Base-by-base conservation (phyloP, 2,888 invertebrate species). In the Chesias legatella region DNA sequence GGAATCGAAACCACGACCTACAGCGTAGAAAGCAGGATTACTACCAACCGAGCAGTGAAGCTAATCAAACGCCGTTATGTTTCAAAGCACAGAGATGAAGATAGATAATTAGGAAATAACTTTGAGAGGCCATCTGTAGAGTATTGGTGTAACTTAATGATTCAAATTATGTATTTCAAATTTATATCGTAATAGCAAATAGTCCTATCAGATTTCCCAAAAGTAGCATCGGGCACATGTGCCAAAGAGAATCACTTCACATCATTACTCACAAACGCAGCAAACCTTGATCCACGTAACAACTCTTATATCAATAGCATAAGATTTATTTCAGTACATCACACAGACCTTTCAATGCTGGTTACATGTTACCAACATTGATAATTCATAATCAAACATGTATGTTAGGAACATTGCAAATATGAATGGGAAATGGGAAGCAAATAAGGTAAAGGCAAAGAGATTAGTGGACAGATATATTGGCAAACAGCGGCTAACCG, bases 211-310 rank as follows among this genome's bases (percentile, higher is more conserved):
- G 41, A 53, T 48, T 51, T 38, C 42, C 50, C 55, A 62, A 56
- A 56, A n/a, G n/a, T n/a, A n/a, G n/a, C n/a, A n/a, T n/a, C n/a
- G n/a, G n/a, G n/a, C 48, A 51, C 44, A 26, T 17, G 42, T 44
- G 43, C 63, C 64, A 64, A 63, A 64, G 62, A 47, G 58, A 60
- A 59, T 58, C 44, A 44, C 43, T 46, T 43, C 48, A 34, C 48
- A 33, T 34, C 24, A 22, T 7, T 6, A 25, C 43, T 43, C 42
- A 10, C 27, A n/a, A n/a, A n/a, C 13, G 13, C 3, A 3, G 5
- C 13, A 10, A 3, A 6, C 10, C 22, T 10, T 9, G 24, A 36
- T 3, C 23, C 7, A 4, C 6, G 1, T 0, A 6, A 5, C 7
- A 5, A 21, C 6, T 9, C 24, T 10, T 35, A 29, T 32, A n/a